Conservation (phyloP, 2,113 vertebrate species). For the Furnarius figulus region DNA sequence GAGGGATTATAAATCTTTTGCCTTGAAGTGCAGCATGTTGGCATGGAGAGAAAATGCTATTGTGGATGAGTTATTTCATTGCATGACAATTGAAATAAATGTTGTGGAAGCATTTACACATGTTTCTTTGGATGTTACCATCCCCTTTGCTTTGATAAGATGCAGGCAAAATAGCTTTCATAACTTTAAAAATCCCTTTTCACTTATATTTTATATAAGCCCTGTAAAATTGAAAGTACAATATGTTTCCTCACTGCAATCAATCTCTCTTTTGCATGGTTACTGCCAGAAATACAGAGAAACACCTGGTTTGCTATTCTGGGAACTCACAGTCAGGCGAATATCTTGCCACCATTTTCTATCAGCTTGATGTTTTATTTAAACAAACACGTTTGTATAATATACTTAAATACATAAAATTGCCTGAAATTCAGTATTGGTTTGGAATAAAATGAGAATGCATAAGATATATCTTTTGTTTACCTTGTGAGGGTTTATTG, state of each 20-base stretch:
- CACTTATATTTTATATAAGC: background rate
- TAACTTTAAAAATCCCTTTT: slow-evolving; percentile 34
- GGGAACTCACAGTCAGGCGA: background rate
- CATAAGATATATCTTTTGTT: accelerated
- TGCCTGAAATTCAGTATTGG: background rate
- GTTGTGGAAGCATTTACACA: slow-evolving; percentile 58
- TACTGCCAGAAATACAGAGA: background rate
- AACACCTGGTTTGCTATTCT: background rate
- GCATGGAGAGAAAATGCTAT: slow-evolving; percentile 1
- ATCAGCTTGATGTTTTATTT: background rate
- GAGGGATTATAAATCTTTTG: slow-evolving; percentile 41
- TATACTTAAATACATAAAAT: background rate
- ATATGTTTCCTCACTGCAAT: background rate
- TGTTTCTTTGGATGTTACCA: slow-evolving; percentile 29
- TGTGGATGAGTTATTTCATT: slow-evolving; percentile 57
- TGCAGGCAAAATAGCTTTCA: slow-evolving; percentile 36
- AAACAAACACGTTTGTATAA: background rate
- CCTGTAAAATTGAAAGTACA: slow-evolving; percentile 10
- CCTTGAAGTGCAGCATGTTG: slow-evolving; percentile 35
- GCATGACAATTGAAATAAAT: slow-evolving; percentile 45
- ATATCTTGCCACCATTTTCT: background rate
- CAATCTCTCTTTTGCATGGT: background rate
- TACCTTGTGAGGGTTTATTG: background rate
- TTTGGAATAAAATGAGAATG: background rate
- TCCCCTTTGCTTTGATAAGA: slow-evolving; percentile 48